Base-by-base conservation (phyloP, 2,797 vertebrate species). In the Phrynocephalus vlangalii region DNA sequence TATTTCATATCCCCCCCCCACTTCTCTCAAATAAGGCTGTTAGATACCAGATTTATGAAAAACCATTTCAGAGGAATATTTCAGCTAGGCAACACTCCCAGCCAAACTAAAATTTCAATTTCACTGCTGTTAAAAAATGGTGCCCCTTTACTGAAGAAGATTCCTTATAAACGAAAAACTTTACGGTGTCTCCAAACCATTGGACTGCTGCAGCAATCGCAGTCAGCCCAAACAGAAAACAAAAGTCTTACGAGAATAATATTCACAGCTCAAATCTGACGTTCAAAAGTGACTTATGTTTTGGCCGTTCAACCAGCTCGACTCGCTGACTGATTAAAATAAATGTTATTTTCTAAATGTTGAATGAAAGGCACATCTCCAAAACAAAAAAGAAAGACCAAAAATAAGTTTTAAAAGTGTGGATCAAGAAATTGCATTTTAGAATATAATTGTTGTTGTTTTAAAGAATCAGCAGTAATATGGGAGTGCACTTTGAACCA, bases 71-170 rank as follows among this genome's bases (percentile, higher is more conserved):
- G 48, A 11, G 48, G 85, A 83, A 80, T 70, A 13, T 81, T 82
- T 91, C 66, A 20, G 50, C 71, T 93, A 70, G 60, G 44, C 52
- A 66, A 76, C 86, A 50, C 60, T 85, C 85, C 52, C 91, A 88
- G 88, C 86, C 91, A 87, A 80, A 90, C 56, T 68, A 79, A 84
- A 90, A 83, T 82, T 87, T 18, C 0, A 28, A 3, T 30, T 1
- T 44, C 68, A 48, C 68, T 86, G 88, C 90, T 67, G 6, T 52
- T 3, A 52, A 71, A 70, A n/a, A n/a, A 70, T 1, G 7, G 18
- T 60, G 56, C 1, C 6, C 16, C 3, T 50, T 68, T 70, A 7
- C 6, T 71, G 15, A 82, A 44, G 26, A 48, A 71, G 18, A n/a
- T 6, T 68, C 66, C 38, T 38, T 18, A 67, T 26, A 52, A 28